These are phyloP conservation scores for Cochlearius cochlearius DNA, from an alignment of 2,113 vertebrate species.

Conservation along the genomic window DNA sequence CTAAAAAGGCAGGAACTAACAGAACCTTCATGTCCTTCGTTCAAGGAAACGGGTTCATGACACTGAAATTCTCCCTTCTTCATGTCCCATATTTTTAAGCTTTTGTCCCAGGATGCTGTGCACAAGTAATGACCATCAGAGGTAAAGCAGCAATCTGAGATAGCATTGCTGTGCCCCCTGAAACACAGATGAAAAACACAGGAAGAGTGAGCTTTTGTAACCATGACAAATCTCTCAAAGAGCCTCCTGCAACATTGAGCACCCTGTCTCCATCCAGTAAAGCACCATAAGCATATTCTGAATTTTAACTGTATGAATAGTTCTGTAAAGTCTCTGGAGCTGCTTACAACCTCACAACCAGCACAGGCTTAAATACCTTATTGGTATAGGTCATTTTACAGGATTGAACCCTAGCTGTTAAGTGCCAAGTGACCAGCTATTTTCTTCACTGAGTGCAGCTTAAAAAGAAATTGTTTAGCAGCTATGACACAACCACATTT, in stretches of 20 bases:
- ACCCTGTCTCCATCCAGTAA: not conserved
- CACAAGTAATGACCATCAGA: conserved; percentile 74
- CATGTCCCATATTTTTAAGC: conserved; percentile 78
- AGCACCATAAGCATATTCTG: not conserved
- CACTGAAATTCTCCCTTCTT: conserved; percentile 67
- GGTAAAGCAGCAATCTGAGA: conserved; percentile 81
- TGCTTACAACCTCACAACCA: not conserved
- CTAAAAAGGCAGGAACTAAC: conserved; percentile 79
- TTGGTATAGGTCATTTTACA: not conserved
- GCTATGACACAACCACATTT: not conserved
- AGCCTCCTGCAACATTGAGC: not conserved
- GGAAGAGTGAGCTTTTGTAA: not conserved
- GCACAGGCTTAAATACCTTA: not conserved
- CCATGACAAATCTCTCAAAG: not conserved
- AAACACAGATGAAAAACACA: not conserved
- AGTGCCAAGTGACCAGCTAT: not conserved
- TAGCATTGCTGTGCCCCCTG: conserved; percentile 73
- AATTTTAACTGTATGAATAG: not conserved
- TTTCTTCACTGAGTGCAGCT: not conserved
- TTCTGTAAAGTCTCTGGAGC: not conserved
- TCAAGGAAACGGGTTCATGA: conserved; percentile 56
- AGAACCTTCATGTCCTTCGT: conserved; percentile 67
- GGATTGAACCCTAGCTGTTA: not conserved
- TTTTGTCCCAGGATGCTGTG: conserved; percentile 81
- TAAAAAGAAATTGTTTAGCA: not conserved